A percentile compares a stretch with the other conserved stretches of the same genome.
Conservation (phyloP, 2,113 vertebrate genomes). For the Myxocyprinus asiaticus region DNA sequence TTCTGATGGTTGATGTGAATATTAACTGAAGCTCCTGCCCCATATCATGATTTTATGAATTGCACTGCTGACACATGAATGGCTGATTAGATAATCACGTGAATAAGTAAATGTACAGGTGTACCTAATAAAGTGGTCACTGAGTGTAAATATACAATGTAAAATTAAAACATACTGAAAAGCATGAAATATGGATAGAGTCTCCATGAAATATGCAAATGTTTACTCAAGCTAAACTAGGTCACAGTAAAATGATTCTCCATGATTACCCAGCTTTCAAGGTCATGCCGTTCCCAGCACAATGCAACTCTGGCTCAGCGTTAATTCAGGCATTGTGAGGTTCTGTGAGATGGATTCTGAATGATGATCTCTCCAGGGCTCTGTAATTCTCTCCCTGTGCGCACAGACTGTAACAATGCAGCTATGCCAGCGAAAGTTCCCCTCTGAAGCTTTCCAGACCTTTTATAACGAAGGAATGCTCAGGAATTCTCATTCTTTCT, state of each 20-base stretch:
- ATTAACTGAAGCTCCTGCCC: too few species aligned
- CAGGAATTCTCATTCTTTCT: not conserved
- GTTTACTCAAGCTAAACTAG: not conserved
- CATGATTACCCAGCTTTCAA: not conserved
- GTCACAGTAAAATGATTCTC: constrained; percentile 17
- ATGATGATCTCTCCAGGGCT: constrained; percentile 26
- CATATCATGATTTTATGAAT: too few species aligned
- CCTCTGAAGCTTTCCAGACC: not conserved
- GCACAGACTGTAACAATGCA: constrained; percentile 46
- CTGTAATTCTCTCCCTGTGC: constrained; percentile 35
- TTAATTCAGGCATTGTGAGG: constrained; percentile 27
- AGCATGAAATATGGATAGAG: too few species aligned
- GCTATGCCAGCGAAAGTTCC: constrained; percentile 5
- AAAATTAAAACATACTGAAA: too few species aligned
- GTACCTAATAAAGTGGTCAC: too few species aligned
- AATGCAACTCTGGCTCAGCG: constrained; percentile 19
- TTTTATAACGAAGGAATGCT: not conserved
- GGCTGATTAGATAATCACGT: too few species aligned
- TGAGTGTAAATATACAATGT: too few species aligned
- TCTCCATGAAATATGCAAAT: not conserved
- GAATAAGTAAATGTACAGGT: too few species aligned
- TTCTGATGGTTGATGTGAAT: too few species aligned
- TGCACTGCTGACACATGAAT: too few species aligned
- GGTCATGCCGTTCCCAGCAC: constrained; percentile 24
- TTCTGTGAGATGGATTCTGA: constrained; percentile 32